Percentiles rank a stretch among this genome's conserved stretches.
Conservation (phyloP, 2,797 vertebrate species). For the Propithecus deckenii region DNA sequence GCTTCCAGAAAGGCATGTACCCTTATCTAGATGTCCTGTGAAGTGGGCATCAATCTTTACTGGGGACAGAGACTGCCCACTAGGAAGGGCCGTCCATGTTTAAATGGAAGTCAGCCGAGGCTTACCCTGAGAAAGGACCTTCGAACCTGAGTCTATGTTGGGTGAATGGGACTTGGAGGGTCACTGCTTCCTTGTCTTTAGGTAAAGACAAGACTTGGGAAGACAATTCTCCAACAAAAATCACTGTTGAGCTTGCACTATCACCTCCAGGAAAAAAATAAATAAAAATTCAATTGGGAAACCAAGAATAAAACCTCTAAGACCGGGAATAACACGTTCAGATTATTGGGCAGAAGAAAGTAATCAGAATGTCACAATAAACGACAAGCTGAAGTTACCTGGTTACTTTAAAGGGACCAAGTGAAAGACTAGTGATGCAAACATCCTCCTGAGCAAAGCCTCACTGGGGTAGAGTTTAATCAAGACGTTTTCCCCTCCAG, state of each 20-base stretch:
- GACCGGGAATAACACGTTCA: neutral
- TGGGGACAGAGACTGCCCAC: neutral
- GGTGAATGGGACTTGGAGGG: neutral
- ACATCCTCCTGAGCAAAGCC: neutral
- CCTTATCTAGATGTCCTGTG: neutral
- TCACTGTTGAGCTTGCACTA: neutral
- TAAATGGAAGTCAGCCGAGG: neutral
- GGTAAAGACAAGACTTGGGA: neutral
- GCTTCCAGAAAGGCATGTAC: conserved; percentile 2
- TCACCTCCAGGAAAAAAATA: neutral
- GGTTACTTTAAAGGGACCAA: neutral
- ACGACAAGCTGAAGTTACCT: neutral
- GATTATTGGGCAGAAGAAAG: neutral
- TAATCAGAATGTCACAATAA: neutral
- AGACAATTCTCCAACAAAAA: neutral
- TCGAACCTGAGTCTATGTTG: neutral
- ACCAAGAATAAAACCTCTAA: neutral
- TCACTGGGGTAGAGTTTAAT: conserved; percentile 11
- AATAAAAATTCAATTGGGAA: neutral
- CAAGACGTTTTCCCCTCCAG: neutral
- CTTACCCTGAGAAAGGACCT: neutral
- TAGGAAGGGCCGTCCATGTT: neutral
- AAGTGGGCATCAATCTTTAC: neutral
- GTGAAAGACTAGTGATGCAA: neutral
- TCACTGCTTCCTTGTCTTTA: neutral